Base-by-base conservation (phyloP, 2,797 vertebrate genomes). In the Onychomys leucogaster region DNA sequence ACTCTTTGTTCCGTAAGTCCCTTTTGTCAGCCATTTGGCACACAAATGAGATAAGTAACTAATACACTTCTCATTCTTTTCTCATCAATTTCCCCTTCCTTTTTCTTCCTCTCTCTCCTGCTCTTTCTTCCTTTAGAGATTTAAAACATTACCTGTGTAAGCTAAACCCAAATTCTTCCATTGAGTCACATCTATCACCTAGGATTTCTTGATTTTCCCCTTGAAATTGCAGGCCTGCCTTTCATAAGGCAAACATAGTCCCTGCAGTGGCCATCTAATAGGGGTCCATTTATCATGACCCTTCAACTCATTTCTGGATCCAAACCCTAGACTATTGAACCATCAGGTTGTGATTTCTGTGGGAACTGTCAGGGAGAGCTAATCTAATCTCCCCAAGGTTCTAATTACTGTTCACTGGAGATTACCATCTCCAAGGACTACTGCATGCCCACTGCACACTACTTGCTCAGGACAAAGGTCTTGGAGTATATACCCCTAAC, bases 161-260 rank as follows among this genome's bases (percentile, higher is more conserved):
- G 29, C 14, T 84, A 91, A 91, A 16, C 19, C 52, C 41, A 17
- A 23, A 11, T 21, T 61, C 1, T 91, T 71, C 52, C 25, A 41
- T 2, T 49, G 52, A 71, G 61, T 43, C 57, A 85, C 13, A 71
- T 27, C 9, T 5, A 4, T 6, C 57, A 4, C 34, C 37, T 41
- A 89, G 27, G 6, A 80, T 75, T 78, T 94, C 32, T 86, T 73
- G 37, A 93, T 49, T 96, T 86, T 12, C 10, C 91, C 88, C 94
- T 94, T 88, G 37, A 93, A 93, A 94, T 41, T 32, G 12, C n/a
- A 65, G 27, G 14, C 61, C 32, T 27, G 41, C 57, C 77, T 88
- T 93, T 57, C 17, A 23, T 19, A 78, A 77, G 2, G 2, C 32
- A 90, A 63, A 81, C 27, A 85, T 7, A 25, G 55, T 63, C 63